A percentile compares a stretch with the other conserved stretches of the same genome.
Evolutionary conservation across 1,140 invertebrate genomes (phyloP).

Genomic region (Macrosteles quadrilineatus): DNA sequence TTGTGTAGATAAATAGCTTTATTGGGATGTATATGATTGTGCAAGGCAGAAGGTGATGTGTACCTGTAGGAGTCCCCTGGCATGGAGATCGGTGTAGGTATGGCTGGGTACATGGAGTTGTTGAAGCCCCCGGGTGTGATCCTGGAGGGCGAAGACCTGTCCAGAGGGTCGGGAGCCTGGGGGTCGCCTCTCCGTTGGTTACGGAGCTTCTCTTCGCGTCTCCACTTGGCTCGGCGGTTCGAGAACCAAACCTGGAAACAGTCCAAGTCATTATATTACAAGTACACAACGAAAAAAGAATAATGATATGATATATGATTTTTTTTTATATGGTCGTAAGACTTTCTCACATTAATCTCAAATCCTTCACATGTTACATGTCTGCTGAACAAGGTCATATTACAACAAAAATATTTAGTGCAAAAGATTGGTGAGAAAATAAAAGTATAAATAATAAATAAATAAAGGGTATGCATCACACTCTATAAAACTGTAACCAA

Average conservation of each 20-base stretch:
- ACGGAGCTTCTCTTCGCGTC: constrained; percentile 94
- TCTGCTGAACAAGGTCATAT: too few relatives aligned
- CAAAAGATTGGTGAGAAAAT: too few relatives aligned
- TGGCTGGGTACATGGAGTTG: constrained; percentile 91
- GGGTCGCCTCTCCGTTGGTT: constrained; percentile 76
- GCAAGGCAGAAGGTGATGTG: too few relatives aligned
- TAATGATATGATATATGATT: not conserved
- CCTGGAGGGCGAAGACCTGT: constrained; percentile 61
- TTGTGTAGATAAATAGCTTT: too few relatives aligned
- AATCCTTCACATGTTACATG: too few relatives aligned
- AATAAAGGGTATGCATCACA: too few relatives aligned
- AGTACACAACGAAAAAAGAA: not conserved
- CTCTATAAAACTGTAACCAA: too few relatives aligned
- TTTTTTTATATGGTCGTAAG: too few relatives aligned
- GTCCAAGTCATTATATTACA: not conserved
- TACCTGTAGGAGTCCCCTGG: constrained; percentile 87
- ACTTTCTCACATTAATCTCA: too few relatives aligned
- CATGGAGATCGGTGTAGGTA: constrained; percentile 92
- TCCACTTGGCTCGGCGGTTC: constrained; percentile 97
- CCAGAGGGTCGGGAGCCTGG: constrained; percentile 49
- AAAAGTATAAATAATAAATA: too few relatives aligned
- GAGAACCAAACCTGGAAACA: constrained; percentile 94
- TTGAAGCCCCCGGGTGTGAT: constrained; percentile 62
- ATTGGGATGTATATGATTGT: too few relatives aligned
- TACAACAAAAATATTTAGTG: too few relatives aligned